Percentiles rank a stretch among this genome's conserved stretches.
These are phyloP conservation scores for Pseudochromis fuscus DNA, from an alignment of 2,797 vertebrate species.

Conservation along the genomic window DNA sequence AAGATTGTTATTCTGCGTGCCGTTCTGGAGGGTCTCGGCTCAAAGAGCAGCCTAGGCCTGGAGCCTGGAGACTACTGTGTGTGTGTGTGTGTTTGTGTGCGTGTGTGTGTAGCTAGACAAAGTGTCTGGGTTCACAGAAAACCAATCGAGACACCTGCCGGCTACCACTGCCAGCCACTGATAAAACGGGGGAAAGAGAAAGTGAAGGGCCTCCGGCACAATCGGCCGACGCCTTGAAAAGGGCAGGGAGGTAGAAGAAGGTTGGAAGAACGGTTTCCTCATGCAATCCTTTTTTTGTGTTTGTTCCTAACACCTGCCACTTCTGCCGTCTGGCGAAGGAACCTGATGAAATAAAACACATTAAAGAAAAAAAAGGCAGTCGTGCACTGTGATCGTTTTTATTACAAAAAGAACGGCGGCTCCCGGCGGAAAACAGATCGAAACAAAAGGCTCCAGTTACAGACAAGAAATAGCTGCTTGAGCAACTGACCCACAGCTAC, in stretches of 20 bases:
- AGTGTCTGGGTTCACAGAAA: slow-evolving; percentile 70
- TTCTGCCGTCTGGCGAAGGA: slow-evolving; percentile 6
- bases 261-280: slow-evolving; percentile 36
- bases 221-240: slow-evolving; percentile 57
- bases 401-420: slow-evolving; percentile 70
- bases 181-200: slow-evolving; percentile 70
- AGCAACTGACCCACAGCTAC: slow-evolving; percentile 74
- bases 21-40: slow-evolving; percentile 56
- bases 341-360: slow-evolving; percentile 60
- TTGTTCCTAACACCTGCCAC: slow-evolving; percentile 49
- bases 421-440: slow-evolving; percentile 60
- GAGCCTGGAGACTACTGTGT: slow-evolving; percentile 42
- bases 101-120: slow-evolving; percentile 50
- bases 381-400: slow-evolving; percentile 69
- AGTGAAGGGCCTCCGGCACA: slow-evolving; percentile 44
- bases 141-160: slow-evolving; percentile 71
- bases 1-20: slow-evolving; percentile 72
- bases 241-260: slow-evolving; percentile 52
- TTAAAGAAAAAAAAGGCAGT: slow-evolving; percentile 11
- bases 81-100: slow-evolving; percentile 40
- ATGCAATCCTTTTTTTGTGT: slow-evolving; percentile 21
- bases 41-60: slow-evolving; percentile 62
- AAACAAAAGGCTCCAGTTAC: slow-evolving; percentile 71
- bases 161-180: slow-evolving; percentile 70
- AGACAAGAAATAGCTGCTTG: slow-evolving; percentile 71